Percentiles rank a stretch among this genome's conserved stretches.
Conservation (phyloP, 2,888 invertebrate genomes). For the Pandemis heparana region DNA sequence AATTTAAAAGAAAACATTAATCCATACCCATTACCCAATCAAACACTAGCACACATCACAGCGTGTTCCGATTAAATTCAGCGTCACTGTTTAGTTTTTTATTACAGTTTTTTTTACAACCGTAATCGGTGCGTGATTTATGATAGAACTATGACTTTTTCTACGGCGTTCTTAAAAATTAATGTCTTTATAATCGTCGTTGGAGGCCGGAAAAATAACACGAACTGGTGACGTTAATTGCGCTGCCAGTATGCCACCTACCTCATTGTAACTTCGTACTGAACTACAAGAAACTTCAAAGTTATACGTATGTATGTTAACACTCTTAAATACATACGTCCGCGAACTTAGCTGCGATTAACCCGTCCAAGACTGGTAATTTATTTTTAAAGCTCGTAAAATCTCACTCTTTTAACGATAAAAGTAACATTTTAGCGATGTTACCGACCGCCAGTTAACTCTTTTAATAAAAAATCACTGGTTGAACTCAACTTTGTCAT, state of each 20-base stretch:
- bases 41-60: constrained; percentile 38
- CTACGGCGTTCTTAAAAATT: constrained; percentile 56
- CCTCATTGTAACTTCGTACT: constrained; percentile 19
- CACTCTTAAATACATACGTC: constrained; percentile 75
- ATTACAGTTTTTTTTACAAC: constrained; percentile 61
- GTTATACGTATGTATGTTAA: constrained; percentile 19
- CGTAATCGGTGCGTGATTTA: constrained; percentile 67
- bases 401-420: constrained; percentile 81
- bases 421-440: constrained; percentile 81
- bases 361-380: constrained; percentile 71
- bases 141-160: constrained; percentile 56
- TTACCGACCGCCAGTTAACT: constrained; percentile 70
- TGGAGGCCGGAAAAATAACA: constrained; percentile 51
- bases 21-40: constrained; percentile 14
- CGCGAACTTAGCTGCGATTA: constrained; percentile 65
- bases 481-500: constrained; percentile 67
- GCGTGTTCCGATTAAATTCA: constrained; percentile 51
- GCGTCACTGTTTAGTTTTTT: constrained; percentile 56
- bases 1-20: not conserved
- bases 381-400: constrained; percentile 84
- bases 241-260: constrained; percentile 36
- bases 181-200: constrained; percentile 64
- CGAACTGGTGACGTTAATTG: constrained; percentile 51
- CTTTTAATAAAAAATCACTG: constrained; percentile 65
- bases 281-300: not conserved